Base-by-base conservation (phyloP, 2,888 invertebrate species). In the Melanostoma mellinum region DNA sequence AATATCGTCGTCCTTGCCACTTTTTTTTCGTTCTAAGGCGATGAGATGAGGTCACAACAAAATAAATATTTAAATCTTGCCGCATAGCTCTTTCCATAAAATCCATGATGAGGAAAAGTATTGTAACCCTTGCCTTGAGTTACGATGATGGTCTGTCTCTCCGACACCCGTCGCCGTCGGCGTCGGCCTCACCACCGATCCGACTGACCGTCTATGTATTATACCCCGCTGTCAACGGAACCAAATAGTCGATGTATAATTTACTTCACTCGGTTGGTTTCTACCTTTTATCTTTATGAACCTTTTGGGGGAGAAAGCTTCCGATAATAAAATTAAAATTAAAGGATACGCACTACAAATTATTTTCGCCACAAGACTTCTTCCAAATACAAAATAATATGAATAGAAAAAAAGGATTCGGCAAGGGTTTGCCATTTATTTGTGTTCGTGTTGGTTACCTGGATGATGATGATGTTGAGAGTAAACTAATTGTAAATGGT, bases 321-420 rank as follows among this genome's bases (percentile, higher is more conserved):
- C 52, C 58, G 44, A 33, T 55, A 72, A 72, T 81, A 56, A 67
- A 81, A 81, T 81, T 67, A 82, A 73, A 81, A 82, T 77, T 69
- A 69, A 60, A 78, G 78, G 82, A 84, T 78, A 77, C 78, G 69
- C 73, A 78, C 74, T 74, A 84, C 77, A 78, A 84, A 84, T 84
- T 78, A 67, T 58, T 65, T 78, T 56, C 53, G 48, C 78, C 78
- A 52, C 65, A 65, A 78, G 44, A 68, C 63, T 73, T 32, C 46
- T 52, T 50, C 42, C 20, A 20, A 20, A 20, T 20, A 20, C 20
- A 20, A 20, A 20, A 20, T 20, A 20, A 36, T 32, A 4, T 53
- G 8, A 40, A 9, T 9, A 35, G 4, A 33, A 42, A 48, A 42
- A 35, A 38, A 36, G 10, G 53, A 50, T 60, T 20, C 20, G 20